Evolutionary conservation across 2,888 invertebrate species (phyloP), one percentile per base, ranked within the genome.

Genomic region (Meandrusa payeni): DNA sequence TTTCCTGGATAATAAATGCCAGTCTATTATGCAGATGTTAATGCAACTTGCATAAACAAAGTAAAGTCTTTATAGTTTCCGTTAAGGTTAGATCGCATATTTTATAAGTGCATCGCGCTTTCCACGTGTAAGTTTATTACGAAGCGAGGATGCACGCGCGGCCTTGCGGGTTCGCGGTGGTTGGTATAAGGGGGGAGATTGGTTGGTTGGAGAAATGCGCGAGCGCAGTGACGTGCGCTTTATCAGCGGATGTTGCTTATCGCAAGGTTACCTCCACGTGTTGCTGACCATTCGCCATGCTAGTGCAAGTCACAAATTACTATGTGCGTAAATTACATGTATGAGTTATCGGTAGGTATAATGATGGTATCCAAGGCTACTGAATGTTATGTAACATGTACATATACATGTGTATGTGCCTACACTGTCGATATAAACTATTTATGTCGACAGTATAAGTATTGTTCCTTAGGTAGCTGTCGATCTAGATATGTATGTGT

Each of bases 231-330:
- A 74, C 72, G 53, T 48, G 54, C 56, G 48, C 55, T 63, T 73
- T 83, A 83, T 83, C 83, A 77, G 61, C 72, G 71, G 69, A 73
- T 69, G 67, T 60, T 52, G 67, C 69, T 81, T 82, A 80, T 82
- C 80, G 63, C 74, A 78, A 78, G 72, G 75, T 74, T 69, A 63
- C 54, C 36, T 62, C 74, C 79, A 79, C 82, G 80, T 81, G 79
- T 68, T 54, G 54, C 47, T 61, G 59, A 57, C 58, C 54, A 56
- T 43, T 51, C 42, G 50, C 46, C 50, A 54, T 46, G 50, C n/a
- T 38, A 24, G n/a, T 9, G 24, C 20, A 27, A 19, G 7, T 3
- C 12, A 19, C 6, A 6, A 33, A 20, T 5, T n/a, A 11, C 10
- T 23, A 23, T 7, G 36, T 3, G 15, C 15, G 15, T 3, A 15